Evolutionary conservation across 2,888 invertebrate species (phyloP), one percentile per base, ranked within the genome.

Genomic region (Drosophila demipolita): DNA sequence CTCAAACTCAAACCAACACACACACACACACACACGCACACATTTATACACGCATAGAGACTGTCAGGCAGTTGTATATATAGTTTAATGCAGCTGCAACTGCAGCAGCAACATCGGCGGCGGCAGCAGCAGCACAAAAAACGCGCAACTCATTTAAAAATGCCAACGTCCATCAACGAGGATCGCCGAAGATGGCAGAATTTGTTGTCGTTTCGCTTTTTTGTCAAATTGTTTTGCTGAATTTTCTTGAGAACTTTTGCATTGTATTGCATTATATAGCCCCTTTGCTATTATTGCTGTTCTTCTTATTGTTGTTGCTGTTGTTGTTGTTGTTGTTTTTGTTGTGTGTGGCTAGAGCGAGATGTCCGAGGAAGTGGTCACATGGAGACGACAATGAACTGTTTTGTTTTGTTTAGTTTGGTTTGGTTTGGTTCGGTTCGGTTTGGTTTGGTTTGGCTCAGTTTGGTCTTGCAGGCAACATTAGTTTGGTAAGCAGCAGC

Each of bases 151-250:
- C 87, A 90, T 88, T 88, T 88, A 89, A 88, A 88, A 88, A 88
- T 88, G 90, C 87, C 87, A 88, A 88, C 90, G 87, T 88, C 90
- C 90, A 88, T 88, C 87, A 88, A 89, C 88, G 88, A 88, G 87
- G 88, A 88, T 90, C 87, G 90, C 87, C 87, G 90, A 90, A 90
- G 90, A 87, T 90, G 90, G 90, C 90, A 89, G 87, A 88, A 90
- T 88, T 88, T 87, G 90, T 90, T 88, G 87, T 88, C 88, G 87
- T 90, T 88, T 87, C 89, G 87, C 89, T 90, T 87, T 89, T 87
- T 87, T 87, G 87, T 87, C 87, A 87, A 87, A 87, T 90, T 87
- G 90, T 87, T 90, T 90, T 87, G 89, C 88, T 90, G 87, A 90
- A 87, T 87, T 90, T 90, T 90, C 87, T 87, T 87, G 87, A 90